Evolutionary conservation across 2,888 invertebrate species (phyloP), one percentile per base, ranked within the genome.

Genomic region (Drosophila percnosoma): DNA sequence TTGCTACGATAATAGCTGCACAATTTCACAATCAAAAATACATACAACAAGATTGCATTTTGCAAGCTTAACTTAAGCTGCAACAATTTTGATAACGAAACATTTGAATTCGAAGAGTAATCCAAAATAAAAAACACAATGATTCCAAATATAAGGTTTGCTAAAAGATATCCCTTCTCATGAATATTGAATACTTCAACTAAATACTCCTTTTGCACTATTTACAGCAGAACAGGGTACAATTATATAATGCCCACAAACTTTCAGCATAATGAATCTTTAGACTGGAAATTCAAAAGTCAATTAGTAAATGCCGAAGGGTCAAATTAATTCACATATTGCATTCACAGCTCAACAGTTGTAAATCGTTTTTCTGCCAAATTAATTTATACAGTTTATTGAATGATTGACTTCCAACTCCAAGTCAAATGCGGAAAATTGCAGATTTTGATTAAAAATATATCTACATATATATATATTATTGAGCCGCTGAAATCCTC

Each of bases 301-400:
- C 38, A 33, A 71, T 51, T 71, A 57, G 72, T 38, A 13, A 62
- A 70, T 34, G 13, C 29, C 24, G 5, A 27, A 33, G 0, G 11
- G 13, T 27, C 8, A 62, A 51, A 51, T 49, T 49, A 21, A 34
- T 21, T n/a, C 52, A 36, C 11, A 29, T 27, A 51, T 24, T 51
- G 5, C 27, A 31, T 34, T 48, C n/a, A 1, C n/a, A 38, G 31
- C 48, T 15, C 2, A 51, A 27, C 15, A n/a, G 21, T 8, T 27
- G 8, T 4, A 4, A 24, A 18, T 33, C 10, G 5, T 29, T 33
- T 33, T 27, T 13, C 15, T n/a, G 21, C 31, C n/a, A 0, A 27
- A 24, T 8, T 34, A 29, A 5, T 42, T 64, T 31, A 64, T 29
- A 29, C 63, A 51, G 64, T 29, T 52, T 34, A 8, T 45, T 55